Evolutionary conservation across 2,888 invertebrate genomes (phyloP).

Genomic region (Lasioglossum marginatum): DNA sequence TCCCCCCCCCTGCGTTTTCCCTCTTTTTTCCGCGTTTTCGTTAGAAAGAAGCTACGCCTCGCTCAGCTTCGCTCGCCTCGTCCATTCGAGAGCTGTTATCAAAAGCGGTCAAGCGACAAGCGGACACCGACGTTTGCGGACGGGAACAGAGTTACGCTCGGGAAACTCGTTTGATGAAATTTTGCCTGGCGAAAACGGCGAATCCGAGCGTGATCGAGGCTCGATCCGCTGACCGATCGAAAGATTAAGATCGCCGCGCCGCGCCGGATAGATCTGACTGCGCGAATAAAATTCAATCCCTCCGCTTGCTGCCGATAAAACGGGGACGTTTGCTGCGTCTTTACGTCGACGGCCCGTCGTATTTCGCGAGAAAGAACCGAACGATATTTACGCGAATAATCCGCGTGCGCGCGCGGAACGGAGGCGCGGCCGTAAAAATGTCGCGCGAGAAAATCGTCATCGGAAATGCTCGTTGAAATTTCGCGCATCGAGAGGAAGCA

Average conservation of each 20-base stretch:
- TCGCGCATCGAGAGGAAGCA: not conserved
- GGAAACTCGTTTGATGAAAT: not conserved
- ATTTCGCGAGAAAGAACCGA: not conserved
- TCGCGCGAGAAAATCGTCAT: constrained; percentile 30
- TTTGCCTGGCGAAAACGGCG: not conserved
- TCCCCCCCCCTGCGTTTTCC: not conserved
- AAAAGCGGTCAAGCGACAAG: not conserved
- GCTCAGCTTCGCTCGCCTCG: not conserved
- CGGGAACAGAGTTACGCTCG: constrained; percentile 1
- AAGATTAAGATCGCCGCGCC: not conserved
- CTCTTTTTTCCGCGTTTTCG: not conserved
- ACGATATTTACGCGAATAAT: constrained; percentile 9
- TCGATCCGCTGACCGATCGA: not conserved
- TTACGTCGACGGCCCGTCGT: not conserved
- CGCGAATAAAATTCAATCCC: not conserved
- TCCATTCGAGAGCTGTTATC: not conserved
- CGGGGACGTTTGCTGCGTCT: not conserved
- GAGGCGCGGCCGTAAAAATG: constrained; percentile 38
- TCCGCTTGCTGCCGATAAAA: not conserved
- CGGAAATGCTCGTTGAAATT: not conserved
- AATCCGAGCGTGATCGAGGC: not conserved
- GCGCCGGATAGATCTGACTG: not conserved
- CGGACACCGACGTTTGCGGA: not conserved
- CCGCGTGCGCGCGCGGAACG: not conserved
- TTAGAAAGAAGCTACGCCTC: not conserved